These are phyloP conservation scores for Alcedo atthis DNA, from an alignment of 2,797 vertebrate species.

Conservation along the genomic window DNA sequence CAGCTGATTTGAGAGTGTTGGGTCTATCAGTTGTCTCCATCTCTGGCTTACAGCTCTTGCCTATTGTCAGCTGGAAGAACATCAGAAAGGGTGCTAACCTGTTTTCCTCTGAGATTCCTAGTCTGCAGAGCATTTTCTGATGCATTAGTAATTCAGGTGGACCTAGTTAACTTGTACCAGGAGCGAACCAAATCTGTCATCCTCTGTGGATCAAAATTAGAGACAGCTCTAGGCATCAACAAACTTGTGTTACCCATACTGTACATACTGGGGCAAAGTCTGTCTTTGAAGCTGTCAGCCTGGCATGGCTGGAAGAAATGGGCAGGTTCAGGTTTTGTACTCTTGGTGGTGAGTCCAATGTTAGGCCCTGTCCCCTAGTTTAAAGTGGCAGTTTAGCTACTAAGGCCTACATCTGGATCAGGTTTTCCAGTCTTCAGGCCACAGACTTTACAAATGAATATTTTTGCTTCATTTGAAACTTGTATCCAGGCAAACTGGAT, in stretches of 20 bases:
- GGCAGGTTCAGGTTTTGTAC: background rate
- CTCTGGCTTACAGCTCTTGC: background rate
- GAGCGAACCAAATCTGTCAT: background rate
- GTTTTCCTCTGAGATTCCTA: background rate
- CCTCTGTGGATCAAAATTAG: background rate
- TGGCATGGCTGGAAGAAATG: background rate
- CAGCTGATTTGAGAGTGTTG: background rate
- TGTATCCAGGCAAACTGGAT: background rate
- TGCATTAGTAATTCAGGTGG: background rate
- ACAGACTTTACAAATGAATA: background rate
- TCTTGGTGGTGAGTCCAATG: background rate
- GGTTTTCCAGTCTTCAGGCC: background rate
- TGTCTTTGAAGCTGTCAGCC: background rate
- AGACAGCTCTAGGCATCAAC: background rate
- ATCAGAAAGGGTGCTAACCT: background rate
- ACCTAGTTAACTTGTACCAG: background rate
- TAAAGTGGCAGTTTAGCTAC: background rate
- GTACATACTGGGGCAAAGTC: background rate
- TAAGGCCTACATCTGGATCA: background rate
- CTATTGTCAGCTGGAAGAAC: background rate
- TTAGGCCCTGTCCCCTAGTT: background rate
- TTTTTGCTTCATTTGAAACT: background rate
- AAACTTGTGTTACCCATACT: background rate
- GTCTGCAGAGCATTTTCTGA: background rate
- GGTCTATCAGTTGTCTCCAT: background rate